Evolutionary conservation across 2,797 vertebrate genomes (phyloP), one percentile per base, ranked within the genome.

Genomic region (Pelodytes ibericus): DNA sequence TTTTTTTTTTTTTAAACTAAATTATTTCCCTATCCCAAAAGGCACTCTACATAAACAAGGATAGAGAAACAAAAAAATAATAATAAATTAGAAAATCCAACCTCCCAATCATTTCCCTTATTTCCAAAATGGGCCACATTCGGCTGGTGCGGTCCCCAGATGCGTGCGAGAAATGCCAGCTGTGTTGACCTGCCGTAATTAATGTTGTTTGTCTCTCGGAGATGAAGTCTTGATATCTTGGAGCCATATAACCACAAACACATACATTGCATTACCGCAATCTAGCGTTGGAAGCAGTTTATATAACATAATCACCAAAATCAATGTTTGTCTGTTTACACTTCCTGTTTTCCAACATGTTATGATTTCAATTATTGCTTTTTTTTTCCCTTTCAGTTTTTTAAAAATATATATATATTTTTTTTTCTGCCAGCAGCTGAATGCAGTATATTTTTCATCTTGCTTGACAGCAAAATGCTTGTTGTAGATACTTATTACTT

Each of bases 261-360:
- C 29, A 39, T 39, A 44, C n/a, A 65, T 39, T 26, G 62, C 20
- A 24, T 39, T 47, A 7, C 25, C 29, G 26, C 26, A 36, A 64
- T 67, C 26, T 20, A 26, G 26, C 3, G 29, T 56, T 20, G n/a
- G 10, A n/a, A 69, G 20, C 66, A 24, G 27, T 69, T 69, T 56
- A 69, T 69, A 33, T 24, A 56, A 69, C 44, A 56, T 56, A 69
- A 69, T 33, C 47, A 56, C 18, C 66, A 69, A 31, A 67, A 69
- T 56, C 47, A 69, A 69, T 69, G 10, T 56, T 33, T 69, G 66
- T 20, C 49, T 56, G 49, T 69, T 69, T 69, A 56, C n/a, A n/a
- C 18, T 69, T 69, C 41, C 44, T 56, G 47, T 18, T 56, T 27
- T 18, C 36, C n/a, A 69, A 56, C 66, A 69, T 69, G 29, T 69